A percentile compares a stretch with the other conserved stretches of the same genome.
phyloP scores from a whole-genome alignment of 2,113 vertebrate species.

The Gobio gobio region DNA sequence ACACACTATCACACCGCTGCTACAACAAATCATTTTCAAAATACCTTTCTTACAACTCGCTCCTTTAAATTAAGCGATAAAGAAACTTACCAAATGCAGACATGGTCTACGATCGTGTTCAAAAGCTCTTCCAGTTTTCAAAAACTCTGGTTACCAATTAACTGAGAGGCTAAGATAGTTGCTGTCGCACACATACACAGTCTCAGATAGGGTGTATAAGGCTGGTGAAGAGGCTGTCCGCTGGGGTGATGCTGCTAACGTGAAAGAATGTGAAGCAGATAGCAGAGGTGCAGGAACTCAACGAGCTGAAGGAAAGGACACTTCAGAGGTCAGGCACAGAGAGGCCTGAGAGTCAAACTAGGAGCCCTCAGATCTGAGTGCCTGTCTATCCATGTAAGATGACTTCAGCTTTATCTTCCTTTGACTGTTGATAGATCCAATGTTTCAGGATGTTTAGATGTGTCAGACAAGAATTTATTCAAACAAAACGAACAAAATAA shows the following conservation, averaged over 20 bases:
- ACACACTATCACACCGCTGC: neutral
- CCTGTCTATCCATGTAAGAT: neutral
- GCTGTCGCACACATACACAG: neutral
- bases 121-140: constrained; percentile 62
- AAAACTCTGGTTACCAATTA: constrained; percentile 77
- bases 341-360: constrained; percentile 47
- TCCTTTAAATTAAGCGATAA: neutral
- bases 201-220: constrained; percentile 47
- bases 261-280: constrained; percentile 84
- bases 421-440: neutral
- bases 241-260: constrained; percentile 77
- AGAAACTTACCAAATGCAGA: constrained; percentile 77
- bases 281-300: constrained; percentile 72
- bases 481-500: neutral
- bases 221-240: constrained; percentile 77
- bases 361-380: constrained; percentile 30
- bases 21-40: neutral
- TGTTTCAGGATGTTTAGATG: neutral
- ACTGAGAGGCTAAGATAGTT: constrained; percentile 53
- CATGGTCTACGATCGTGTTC: constrained; percentile 63
- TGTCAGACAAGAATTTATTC: neutral
- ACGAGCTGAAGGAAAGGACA: constrained; percentile 71
- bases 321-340: constrained; percentile 73
- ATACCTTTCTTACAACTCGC: neutral
- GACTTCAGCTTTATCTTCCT: neutral